Evolutionary conservation across 2,113 vertebrate genomes (phyloP), one percentile per base, ranked within the genome.

Genomic region (Nesogale talazaci): DNA sequence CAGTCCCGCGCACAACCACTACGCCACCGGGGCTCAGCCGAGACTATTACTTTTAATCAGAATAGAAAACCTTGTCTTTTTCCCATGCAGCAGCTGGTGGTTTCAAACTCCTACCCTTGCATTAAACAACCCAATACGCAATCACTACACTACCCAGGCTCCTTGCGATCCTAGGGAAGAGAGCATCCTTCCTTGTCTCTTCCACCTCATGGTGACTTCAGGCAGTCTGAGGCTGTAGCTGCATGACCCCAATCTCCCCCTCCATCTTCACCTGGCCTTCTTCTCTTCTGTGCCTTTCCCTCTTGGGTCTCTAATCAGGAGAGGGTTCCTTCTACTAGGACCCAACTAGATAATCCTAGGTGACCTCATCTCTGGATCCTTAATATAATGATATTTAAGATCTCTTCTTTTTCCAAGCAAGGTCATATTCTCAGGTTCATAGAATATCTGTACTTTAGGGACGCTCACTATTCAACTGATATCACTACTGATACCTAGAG

Each of bases 351-450:
- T 83, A 69, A 74, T 83, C 74, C 57, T 22, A 52, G 86, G 76
- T 46, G 23, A 91, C 69, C 38, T 86, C 34, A 52, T 86, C 38
- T 89, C 57, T 15, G 40, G 38, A 80, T 90, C 42, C 25, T 69
- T 77, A 85, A 88, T 57, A 10, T 82, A 74, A 61, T 61, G 59
- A 61, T 10, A 82, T 83, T 87, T 67, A 92, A 87, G 31, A 52
- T 1, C 22, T 52, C 72, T 52, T 52, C 46, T 52, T 52, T 86
- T n/a, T 31, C 42, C 85, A 85, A 77, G 56, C n/a, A 80, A 89
- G 46, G 8, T 84, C 76, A 63, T 34, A 89, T 40, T 88, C n/a
- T 34, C 25, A 76, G 57, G 34, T 89, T 91, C 85, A 0, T 3
- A n/a, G 57, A 84, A 1, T 4, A 0, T 52, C 10, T 11, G 46